Conservation (phyloP, 2,888 invertebrate species). For the Hemithea aestivaria region DNA sequence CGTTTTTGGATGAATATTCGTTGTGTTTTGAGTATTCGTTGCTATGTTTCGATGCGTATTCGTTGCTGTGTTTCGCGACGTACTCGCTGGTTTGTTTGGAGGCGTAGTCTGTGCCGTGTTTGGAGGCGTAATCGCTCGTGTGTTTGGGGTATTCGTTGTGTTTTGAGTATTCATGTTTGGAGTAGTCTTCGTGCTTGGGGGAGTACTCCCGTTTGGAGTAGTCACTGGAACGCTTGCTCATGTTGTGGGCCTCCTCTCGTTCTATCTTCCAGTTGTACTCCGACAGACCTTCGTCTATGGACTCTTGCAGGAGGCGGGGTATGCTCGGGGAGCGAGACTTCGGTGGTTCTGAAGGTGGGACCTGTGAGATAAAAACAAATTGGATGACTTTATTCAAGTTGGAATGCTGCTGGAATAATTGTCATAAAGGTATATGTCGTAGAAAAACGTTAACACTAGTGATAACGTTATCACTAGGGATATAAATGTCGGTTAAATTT, state of each 20-base stretch:
- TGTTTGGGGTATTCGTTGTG: constrained; percentile 15
- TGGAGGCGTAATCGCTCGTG: constrained; percentile 11
- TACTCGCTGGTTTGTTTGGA: constrained; percentile 78
- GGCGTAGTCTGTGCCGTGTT: constrained; percentile 10
- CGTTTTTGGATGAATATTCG: constrained; percentile 31
- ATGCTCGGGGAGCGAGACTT: constrained; percentile 71
- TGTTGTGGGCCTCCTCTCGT: constrained; percentile 45
- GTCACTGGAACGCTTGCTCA: constrained; percentile 34
- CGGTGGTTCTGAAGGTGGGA: constrained; percentile 85
- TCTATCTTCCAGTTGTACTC: constrained; percentile 72
- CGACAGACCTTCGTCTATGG: constrained; percentile 61
- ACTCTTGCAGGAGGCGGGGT: constrained; percentile 68
- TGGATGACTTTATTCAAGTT: no score
- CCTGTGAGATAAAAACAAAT: constrained; percentile 46
- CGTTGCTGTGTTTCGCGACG: constrained; percentile 13
- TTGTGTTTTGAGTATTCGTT: constrained; percentile 13
- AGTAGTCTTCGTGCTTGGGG: constrained; percentile 82
- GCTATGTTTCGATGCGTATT: constrained; percentile 18
- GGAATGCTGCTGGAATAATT: no score
- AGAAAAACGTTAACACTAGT: no score
- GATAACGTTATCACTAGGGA: no score
- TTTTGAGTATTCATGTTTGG: constrained; percentile 68
- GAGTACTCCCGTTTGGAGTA: constrained; percentile 19
- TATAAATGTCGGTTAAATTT: no score
- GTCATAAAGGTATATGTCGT: no score